A percentile compares a stretch with the other conserved stretches of the same genome.
These are phyloP conservation scores for Myotis daubentonii DNA, from an alignment of 2,797 vertebrate genomes.

Conservation along the genomic window DNA sequence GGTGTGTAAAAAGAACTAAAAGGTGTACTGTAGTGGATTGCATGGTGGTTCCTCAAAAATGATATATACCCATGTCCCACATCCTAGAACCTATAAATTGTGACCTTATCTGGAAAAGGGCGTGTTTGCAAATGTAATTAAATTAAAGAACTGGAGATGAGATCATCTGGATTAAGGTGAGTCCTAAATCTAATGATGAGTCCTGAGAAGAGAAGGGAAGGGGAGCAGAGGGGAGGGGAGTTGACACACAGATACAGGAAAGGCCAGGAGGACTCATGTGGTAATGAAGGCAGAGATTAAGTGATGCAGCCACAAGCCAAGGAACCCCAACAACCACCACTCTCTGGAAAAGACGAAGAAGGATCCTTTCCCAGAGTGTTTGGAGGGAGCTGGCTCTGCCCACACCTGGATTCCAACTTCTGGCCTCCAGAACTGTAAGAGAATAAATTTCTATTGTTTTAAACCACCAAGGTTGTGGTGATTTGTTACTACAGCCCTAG, in stretches of 20 bases:
- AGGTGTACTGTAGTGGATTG: not conserved
- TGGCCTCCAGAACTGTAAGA: not conserved
- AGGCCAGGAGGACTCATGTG: fast-evolving
- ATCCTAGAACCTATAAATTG: not conserved
- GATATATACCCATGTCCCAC: not conserved
- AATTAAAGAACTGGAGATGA: not conserved
- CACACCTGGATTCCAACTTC: not conserved
- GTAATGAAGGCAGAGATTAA: not conserved
- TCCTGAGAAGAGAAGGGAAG: not conserved
- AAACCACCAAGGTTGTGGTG: not conserved
- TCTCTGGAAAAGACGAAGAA: not conserved
- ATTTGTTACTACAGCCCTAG: not conserved
- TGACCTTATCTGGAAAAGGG: not conserved
- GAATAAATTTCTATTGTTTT: not conserved
- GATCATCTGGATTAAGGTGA: not conserved
- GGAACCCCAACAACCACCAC: not conserved
- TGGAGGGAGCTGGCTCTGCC: not conserved
- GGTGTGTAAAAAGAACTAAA: not conserved
- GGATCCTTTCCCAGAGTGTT: not conserved
- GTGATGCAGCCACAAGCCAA: not conserved
- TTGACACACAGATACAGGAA: not conserved
- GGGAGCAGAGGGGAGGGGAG: no score
- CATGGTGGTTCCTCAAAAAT: not conserved
- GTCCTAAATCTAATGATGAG: not conserved
- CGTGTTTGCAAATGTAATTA: not conserved